A percentile compares a stretch with the other conserved stretches of the same genome.
phyloP scores from a whole-genome alignment of 2,113 vertebrate genomes.

The Saimiri boliviensis region DNA sequence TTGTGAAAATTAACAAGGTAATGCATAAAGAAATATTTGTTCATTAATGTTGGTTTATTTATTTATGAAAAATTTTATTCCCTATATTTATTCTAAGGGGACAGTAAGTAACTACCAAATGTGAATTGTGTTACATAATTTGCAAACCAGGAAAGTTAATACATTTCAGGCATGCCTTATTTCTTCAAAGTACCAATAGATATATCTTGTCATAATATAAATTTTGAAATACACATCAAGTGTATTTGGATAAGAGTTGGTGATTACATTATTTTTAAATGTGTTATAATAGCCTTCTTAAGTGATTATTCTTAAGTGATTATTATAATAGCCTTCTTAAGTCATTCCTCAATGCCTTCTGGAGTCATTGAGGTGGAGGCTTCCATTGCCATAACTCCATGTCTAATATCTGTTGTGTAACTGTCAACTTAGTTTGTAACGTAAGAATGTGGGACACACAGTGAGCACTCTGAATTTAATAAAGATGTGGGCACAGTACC shows the following conservation, averaged over 20 bases:
- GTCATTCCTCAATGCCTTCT: background rate
- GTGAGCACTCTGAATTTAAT: background rate
- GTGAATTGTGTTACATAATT: background rate
- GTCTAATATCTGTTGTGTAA: background rate
- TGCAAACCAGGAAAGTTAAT: background rate
- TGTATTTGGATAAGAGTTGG: background rate
- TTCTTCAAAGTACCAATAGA: background rate
- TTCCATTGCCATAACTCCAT: accelerated
- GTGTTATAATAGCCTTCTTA: background rate
- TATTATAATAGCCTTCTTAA: background rate
- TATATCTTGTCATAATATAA: background rate
- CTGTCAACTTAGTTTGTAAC: background rate
- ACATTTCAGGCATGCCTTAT: background rate
- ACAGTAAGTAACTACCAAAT: background rate
- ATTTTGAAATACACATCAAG: background rate
- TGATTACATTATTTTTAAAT: background rate
- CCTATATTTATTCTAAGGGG: background rate
- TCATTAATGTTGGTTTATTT: background rate
- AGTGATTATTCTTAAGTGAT: too few relatives aligned
- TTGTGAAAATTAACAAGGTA: background rate
- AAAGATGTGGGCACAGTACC: background rate
- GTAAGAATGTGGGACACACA: background rate
- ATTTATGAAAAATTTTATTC: background rate
- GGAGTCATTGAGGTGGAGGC: background rate
- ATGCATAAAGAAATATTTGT: background rate